Base-by-base conservation (phyloP, 2,113 vertebrate species). In the Myiozetetes cayanensis region DNA sequence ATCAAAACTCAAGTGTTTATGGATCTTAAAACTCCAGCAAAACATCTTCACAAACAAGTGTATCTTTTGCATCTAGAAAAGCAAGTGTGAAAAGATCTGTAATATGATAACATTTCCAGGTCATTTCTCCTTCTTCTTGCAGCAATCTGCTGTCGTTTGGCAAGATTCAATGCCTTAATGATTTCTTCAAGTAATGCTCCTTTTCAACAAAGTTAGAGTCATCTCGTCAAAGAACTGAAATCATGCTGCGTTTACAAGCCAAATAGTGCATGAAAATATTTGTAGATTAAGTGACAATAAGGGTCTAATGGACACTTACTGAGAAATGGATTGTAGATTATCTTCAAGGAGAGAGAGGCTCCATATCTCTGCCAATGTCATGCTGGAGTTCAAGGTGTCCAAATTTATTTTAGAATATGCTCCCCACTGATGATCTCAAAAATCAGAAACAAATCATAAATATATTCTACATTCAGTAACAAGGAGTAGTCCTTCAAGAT, bases 31-130 rank as follows among this genome's bases (percentile, higher is more conserved):
- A 66, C 15, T 75, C 9, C 37, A 74, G 16, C 8, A 52, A 90
- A 70, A 61, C 7, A 31, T 39, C 24, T 50, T 33, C 3, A 17
- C 28, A 70, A 75, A 52, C 1, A 20, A 49, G 5, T 58, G 4
- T 43, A 22, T 21, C 37, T 63, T 76, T 91, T 49, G 5, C 16
- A 33, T 53, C n/a, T 84, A 3, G 43, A 56, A n/a, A 49, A 27
- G 3, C 12, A 87, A 24, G n/a, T 56, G 28, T 0, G 0, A n/a
- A 37, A 91, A 53, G 2, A 9, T 78, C 18, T 50, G 62, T 74
- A 78, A 77, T 43, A n/a, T 47, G 31, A 20, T 80, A 66, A 44
- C 30, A 70, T 91, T 89, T 89, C 71, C 41, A 73, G 50, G 49
- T 62, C 1, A 93, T 70, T 84, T 87, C 68, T 91, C 19, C 49